Conservation (phyloP, 2,113 vertebrate genomes). For the Indicator maculatus region DNA sequence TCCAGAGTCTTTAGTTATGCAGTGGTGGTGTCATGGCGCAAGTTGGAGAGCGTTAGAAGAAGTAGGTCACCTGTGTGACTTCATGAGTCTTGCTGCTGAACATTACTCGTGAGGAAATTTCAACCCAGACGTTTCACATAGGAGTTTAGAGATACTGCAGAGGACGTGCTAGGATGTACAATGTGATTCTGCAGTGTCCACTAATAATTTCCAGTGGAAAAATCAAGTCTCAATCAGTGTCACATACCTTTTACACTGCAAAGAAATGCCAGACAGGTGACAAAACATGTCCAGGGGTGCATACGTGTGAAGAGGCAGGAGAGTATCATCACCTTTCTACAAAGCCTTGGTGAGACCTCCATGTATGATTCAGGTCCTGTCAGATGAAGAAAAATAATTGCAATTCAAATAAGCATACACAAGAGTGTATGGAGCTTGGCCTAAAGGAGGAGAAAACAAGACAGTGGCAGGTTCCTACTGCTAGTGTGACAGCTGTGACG, state of each 20-base stretch:
- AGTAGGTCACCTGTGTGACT: slow-evolving; percentile 36
- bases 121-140: slow-evolving; percentile 20
- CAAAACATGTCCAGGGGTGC: not conserved
- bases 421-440: not conserved
- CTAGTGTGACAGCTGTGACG: not conserved
- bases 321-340: not conserved
- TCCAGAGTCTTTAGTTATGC: not conserved
- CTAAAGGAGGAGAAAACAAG: not conserved
- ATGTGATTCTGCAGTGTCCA: not conserved
- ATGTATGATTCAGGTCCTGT: not conserved
- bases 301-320: not conserved
- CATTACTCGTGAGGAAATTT: slow-evolving; percentile 38
- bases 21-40: not conserved
- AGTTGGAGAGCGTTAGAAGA: slow-evolving; percentile 13
- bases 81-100: not conserved
- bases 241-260: rapidly evolving
- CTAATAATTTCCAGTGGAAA: slow-evolving; percentile 47
- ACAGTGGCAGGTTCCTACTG: not conserved
- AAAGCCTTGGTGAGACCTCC: not conserved
- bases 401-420: not conserved
- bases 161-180: not conserved
- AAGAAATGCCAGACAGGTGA: not conserved
- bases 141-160: not conserved
- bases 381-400: not conserved
- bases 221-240: not conserved